Evolutionary conservation across 2,888 invertebrate species (phyloP).

Genomic region (Heteropelma amictum): DNA sequence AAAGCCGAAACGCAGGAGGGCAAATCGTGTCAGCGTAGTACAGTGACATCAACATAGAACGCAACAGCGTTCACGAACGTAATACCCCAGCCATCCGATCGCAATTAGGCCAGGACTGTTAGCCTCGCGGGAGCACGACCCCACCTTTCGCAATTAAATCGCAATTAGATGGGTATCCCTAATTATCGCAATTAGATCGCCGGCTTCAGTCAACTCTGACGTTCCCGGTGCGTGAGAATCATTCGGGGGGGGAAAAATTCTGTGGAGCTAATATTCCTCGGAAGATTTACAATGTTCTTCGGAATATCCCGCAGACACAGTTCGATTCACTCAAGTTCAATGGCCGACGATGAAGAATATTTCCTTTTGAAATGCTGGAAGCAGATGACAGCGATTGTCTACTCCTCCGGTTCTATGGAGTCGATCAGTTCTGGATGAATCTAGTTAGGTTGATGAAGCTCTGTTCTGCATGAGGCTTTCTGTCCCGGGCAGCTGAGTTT

Average conservation of each 20-base stretch:
- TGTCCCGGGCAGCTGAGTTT: conserved; percentile 2
- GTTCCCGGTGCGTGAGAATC: not conserved
- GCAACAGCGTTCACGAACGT: conserved; percentile 41
- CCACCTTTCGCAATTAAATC: conserved; percentile 54
- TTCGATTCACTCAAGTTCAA: no score
- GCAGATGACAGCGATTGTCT: not conserved
- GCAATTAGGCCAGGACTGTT: conserved; percentile 50
- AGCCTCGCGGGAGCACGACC: conserved; percentile 10
- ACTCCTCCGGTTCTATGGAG: not conserved
- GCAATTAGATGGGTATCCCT: conserved; percentile 56
- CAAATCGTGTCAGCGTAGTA: conserved; percentile 10
- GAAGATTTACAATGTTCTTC: no score
- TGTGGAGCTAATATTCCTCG: not conserved
- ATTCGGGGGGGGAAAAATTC: not conserved
- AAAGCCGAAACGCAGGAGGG: conserved; percentile 39
- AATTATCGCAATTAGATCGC: conserved; percentile 60
- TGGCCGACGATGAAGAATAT: no score
- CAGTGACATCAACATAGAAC: conserved; percentile 42
- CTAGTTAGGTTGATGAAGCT: not conserved
- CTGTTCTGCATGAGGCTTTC: not conserved
- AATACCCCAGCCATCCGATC: conserved; percentile 55
- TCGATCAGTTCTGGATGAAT: conserved; percentile 7
- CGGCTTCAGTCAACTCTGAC: conserved; percentile 36
- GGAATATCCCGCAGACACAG: no score
- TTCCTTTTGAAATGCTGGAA: no score